These are phyloP conservation scores for roundworm (Caenorhabditis elegans) DNA, from an alignment of 1,140 invertebrate genomes.

Conservation along the genomic window DNA sequence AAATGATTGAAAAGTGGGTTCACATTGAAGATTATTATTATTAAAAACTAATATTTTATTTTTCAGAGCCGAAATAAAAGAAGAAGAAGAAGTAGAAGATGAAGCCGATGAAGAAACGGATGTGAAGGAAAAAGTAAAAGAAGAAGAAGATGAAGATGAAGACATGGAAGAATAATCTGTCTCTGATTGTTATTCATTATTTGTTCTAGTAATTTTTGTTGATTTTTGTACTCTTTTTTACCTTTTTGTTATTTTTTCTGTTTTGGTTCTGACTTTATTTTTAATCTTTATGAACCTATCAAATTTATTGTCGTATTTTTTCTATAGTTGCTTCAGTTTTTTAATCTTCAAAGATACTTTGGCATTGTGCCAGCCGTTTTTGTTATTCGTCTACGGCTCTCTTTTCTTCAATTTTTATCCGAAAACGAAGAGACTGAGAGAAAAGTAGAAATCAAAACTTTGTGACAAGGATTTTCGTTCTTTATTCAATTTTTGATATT, in stretches of 20 bases:
- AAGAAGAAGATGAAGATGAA: background rate
- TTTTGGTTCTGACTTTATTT: background rate
- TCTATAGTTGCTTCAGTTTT: too few relatives aligned
- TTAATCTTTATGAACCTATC: too few relatives aligned
- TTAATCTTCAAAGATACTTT: too few relatives aligned
- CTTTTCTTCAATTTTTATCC: too few relatives aligned
- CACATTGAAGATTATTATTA: too few relatives aligned
- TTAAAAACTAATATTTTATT: too few relatives aligned
- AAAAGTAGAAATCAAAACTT: too few relatives aligned
- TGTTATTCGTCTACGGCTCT: background rate
- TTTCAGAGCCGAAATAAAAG: background rate
- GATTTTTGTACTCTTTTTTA: background rate
- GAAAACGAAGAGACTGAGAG: too few relatives aligned
- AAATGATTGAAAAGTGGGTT: conserved; percentile 1
- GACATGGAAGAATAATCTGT: conserved; percentile 24
- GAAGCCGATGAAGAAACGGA: background rate
- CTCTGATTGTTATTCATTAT: too few relatives aligned
- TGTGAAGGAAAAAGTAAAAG: background rate
- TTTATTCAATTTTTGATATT: too few relatives aligned
- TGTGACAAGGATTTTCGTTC: too few relatives aligned
- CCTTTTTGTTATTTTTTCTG: background rate
- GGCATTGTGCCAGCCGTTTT: background rate
- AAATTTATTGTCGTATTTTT: too few relatives aligned
- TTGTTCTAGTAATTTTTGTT: background rate
- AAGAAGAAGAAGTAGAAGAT: background rate